Evolutionary conservation across 2,888 invertebrate species (phyloP).

Genomic region (Cyclophora punctaria): DNA sequence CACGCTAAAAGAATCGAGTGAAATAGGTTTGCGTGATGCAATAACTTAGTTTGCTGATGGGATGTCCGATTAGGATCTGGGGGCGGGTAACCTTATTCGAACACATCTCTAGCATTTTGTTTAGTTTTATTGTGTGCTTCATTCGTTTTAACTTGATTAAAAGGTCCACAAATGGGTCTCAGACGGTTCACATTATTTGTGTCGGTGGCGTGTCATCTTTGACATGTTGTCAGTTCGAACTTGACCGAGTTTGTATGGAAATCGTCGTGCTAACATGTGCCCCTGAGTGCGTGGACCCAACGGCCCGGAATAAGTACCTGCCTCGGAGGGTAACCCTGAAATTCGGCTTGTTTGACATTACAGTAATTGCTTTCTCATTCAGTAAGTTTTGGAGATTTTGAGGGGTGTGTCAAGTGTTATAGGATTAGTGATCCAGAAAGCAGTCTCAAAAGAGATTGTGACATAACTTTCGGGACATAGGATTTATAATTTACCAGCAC

Average conservation of each 20-base stretch:
- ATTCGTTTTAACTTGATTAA: constrained; percentile 1
- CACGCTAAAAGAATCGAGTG: not conserved
- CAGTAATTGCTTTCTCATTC: no score
- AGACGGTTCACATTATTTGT: constrained; percentile 1
- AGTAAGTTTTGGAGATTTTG: no score
- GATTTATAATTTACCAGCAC: no score
- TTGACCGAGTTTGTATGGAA: constrained; percentile 7
- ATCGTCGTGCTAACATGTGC: not conserved
- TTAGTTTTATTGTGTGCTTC: constrained; percentile 5
- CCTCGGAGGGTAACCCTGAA: constrained; percentile 18
- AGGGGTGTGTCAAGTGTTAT: no score
- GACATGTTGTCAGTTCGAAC: constrained; percentile 1
- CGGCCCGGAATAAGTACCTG: constrained; percentile 15
- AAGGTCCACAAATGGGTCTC: not conserved
- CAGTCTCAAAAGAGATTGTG: no score
- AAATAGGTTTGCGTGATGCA: constrained; percentile 17
- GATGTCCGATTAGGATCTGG: constrained; percentile 19
- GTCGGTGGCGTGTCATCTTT: not conserved
- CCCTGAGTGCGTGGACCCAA: constrained; percentile 9
- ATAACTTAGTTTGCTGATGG: constrained; percentile 13
- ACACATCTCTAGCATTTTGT: constrained; percentile 4
- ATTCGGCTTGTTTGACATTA: not conserved
- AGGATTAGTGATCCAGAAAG: no score
- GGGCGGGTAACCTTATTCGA: constrained; percentile 16
- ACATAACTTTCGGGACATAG: no score